Evolutionary conservation across 92 coral and sea anemone genomes (phyloP).

Genomic region (Siderastrea siderea): DNA sequence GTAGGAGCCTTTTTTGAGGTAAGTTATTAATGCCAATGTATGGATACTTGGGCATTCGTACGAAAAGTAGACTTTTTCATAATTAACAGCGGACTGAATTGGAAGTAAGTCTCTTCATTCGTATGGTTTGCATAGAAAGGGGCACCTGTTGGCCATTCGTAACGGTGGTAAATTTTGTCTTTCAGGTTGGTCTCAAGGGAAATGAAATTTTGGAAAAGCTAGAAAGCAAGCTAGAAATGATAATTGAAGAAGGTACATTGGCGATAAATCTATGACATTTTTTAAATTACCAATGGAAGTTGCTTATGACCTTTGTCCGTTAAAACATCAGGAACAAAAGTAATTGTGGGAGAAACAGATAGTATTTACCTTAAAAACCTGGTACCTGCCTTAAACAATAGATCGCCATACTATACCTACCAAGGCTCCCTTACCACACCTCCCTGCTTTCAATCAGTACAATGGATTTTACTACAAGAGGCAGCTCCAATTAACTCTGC

Average conservation of each 20-base stretch:
- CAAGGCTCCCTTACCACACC: constrained; percentile 75
- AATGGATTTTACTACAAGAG: constrained; percentile 45
- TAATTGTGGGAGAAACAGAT: background rate
- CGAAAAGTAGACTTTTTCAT: no score
- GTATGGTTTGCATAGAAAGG: no score
- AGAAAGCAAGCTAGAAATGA: background rate
- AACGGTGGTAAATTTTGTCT: background rate
- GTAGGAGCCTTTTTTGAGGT: constrained; percentile 72
- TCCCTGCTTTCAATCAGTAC: constrained; percentile 57
- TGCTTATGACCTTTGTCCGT: background rate
- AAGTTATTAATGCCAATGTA: background rate
- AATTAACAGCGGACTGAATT: no score
- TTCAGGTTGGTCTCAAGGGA: background rate
- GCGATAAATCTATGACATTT: background rate
- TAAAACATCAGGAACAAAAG: background rate
- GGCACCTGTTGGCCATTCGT: no score
- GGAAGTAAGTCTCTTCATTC: no score
- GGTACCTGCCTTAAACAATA: background rate
- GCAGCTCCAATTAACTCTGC: constrained; percentile 2
- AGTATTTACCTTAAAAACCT: background rate
- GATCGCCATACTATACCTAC: constrained; percentile 48
- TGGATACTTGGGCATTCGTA: no score
- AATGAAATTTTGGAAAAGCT: constrained; percentile 22
- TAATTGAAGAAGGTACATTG: constrained; percentile 36
- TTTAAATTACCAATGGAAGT: no score